These are phyloP conservation scores for Pyrrhia umbra DNA, from an alignment of 2,888 invertebrate genomes.

Conservation along the genomic window DNA sequence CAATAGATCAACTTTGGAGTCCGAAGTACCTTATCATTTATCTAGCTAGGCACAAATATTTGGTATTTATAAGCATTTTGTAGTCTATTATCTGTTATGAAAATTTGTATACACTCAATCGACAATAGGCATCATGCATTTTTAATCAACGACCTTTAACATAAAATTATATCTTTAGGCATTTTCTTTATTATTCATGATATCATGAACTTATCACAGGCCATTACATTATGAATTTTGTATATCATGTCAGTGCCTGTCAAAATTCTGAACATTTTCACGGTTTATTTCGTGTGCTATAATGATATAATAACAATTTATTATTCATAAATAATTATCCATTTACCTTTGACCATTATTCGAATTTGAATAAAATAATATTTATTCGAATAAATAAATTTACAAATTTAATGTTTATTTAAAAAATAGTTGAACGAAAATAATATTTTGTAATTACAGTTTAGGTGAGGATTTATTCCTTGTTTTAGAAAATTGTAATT, in stretches of 20 bases:
- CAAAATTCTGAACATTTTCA: constrained; percentile 21
- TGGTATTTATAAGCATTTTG: too few relatives aligned
- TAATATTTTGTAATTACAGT: too few relatives aligned
- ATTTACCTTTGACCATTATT: too few relatives aligned
- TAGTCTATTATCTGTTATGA: not conserved
- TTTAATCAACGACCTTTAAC: constrained; percentile 12
- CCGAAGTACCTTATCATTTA: too few relatives aligned
- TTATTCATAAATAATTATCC: constrained; percentile 20
- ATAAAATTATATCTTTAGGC: constrained; percentile 9
- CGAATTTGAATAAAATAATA: not conserved
- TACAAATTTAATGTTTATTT: too few relatives aligned
- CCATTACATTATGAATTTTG: constrained; percentile 52
- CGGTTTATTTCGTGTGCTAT: not conserved
- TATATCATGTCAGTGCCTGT: constrained; percentile 29
- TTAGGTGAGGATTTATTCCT: too few relatives aligned
- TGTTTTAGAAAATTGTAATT: not conserved
- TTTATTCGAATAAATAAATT: not conserved
- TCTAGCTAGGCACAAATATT: too few relatives aligned
- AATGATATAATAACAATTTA: constrained; percentile 5
- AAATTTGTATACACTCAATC: too few relatives aligned
- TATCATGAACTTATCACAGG: constrained; percentile 27
- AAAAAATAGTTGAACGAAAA: too few relatives aligned
- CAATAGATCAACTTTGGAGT: too few relatives aligned
- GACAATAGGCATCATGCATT: not conserved
- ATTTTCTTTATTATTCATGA: constrained; percentile 43